A percentile compares a stretch with the other conserved stretches of the same genome.
Evolutionary conservation across 2,113 vertebrate species (phyloP).

Genomic region (Oryzias woworae): DNA sequence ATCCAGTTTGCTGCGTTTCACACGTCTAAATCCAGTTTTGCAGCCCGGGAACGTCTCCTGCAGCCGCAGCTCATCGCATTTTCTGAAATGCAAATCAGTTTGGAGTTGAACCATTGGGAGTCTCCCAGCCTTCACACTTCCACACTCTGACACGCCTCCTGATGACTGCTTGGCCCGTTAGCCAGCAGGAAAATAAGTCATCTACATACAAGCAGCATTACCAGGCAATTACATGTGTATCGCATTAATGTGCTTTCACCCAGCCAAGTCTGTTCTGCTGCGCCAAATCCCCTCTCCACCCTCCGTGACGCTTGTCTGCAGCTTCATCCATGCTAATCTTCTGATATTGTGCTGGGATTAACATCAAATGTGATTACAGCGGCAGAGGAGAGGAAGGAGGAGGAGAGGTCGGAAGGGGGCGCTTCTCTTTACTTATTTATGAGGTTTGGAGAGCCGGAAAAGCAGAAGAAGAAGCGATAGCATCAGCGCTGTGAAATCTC

Average conservation of each 20-base stretch:
- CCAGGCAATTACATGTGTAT: slow-evolving; percentile 69
- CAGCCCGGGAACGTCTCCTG: too few species aligned
- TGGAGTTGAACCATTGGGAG: too few species aligned
- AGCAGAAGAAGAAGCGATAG: slow-evolving; percentile 25
- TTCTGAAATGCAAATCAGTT: too few species aligned
- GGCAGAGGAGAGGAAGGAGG: slow-evolving; percentile 25
- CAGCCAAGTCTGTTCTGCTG: slow-evolving; percentile 39
- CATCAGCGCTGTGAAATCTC: slow-evolving; percentile 61
- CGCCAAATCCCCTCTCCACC: slow-evolving; percentile 60
- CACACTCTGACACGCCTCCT: too few species aligned
- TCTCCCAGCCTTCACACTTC: too few species aligned
- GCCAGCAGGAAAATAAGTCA: not conserved
- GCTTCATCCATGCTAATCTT: slow-evolving; percentile 65
- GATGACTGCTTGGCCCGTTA: too few species aligned
- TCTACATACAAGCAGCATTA: slow-evolving; percentile 62
- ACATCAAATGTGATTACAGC: slow-evolving; percentile 71
- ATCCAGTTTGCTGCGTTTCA: too few species aligned
- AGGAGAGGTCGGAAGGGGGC: slow-evolving; percentile 2
- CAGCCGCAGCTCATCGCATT: too few species aligned
- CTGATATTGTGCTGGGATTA: slow-evolving; percentile 76
- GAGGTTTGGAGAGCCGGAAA: slow-evolving; percentile 4
- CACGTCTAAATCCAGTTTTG: too few species aligned
- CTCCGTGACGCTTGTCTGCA: slow-evolving; percentile 23
- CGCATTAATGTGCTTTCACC: slow-evolving; percentile 60
- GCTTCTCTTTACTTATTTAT: slow-evolving; percentile 12